Evolutionary conservation across 2,113 vertebrate genomes (phyloP).

Genomic region (Rostratula benghalensis): DNA sequence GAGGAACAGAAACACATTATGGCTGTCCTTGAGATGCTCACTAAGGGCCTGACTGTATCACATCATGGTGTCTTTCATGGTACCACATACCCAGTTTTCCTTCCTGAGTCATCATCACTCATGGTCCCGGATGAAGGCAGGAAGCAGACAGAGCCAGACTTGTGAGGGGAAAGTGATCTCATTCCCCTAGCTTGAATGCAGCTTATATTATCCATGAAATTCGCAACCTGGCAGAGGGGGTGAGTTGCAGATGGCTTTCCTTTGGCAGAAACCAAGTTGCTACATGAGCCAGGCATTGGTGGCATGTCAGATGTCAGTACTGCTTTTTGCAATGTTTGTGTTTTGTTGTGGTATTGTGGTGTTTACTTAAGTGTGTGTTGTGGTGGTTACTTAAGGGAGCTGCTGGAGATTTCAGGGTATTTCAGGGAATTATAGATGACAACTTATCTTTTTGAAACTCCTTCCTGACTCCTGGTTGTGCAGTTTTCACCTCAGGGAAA

Average conservation of each 20-base stretch:
- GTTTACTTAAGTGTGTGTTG: no score
- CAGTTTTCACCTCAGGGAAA: neutral
- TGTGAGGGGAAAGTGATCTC: neutral
- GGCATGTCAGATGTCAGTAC: neutral
- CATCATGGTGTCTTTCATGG: neutral
- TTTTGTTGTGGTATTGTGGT: neutral
- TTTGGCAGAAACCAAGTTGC: neutral
- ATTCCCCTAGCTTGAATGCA: neutral
- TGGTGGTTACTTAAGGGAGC: neutral
- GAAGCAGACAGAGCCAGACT: neutral
- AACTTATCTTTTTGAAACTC: neutral
- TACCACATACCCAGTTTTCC: neutral
- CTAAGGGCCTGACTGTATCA: neutral
- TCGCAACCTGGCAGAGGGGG: neutral
- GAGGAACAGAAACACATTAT: neutral
- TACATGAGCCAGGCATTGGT: neutral
- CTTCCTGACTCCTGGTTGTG: neutral
- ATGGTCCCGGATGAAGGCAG: neutral
- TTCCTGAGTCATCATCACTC: neutral
- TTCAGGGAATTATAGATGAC: neutral
- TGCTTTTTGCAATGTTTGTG: neutral
- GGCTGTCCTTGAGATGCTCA: neutral
- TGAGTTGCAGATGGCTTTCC: neutral
- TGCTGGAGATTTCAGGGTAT: neutral
- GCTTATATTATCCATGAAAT: neutral